Base-by-base conservation (phyloP, 2,113 vertebrate species). In the Neotoma lepida region DNA sequence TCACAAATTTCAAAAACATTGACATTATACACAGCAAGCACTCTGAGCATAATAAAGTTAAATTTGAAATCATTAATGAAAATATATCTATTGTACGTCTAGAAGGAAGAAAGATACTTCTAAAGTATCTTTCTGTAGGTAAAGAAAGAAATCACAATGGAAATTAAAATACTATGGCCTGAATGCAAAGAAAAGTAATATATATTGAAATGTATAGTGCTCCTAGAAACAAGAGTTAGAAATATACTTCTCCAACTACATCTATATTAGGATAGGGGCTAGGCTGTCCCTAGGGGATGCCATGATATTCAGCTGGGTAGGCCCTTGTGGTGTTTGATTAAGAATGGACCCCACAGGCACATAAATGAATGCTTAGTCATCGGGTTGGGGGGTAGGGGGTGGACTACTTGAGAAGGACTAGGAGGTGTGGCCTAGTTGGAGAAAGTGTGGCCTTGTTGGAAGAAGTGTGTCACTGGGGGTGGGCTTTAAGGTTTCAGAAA, bases 21-120 rank as follows among this genome's bases (percentile, higher is more conserved):
- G 24, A 68, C 20, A 86, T n/a, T 28, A 70, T 71, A 70, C 1
- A 80, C 30, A 41, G 24, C 82, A 64, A 10, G 1, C 54, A 66
- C 8, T 92, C 58, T 77, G 61, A 92, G 44, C 61, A 84, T 88
- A 87, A n/a, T 77, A 88, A 81, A 90, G 71, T 20, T 64, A 64
- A 91, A 82, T 41, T 68, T 68, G 58, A 84, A 88, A 76, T 49
- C 54, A 91, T 73, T 58, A 68, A 68, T 26, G 18, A 54, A 94
- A 82, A 95, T 46, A 85, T 30, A 77, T 46, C 39, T 90, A 80
- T n/a, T 44, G 28, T 33, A 71, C 80, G 28, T 80, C n/a, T 58
- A 46, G 30, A 58, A 91, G 61, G 15, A 61, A 85, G 86, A 54
- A 35, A 82, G 78, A 41, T 61, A 61, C 14, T 82, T 82, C 22